Evolutionary conservation across 30 jellyfish, hydroid and myxozoan species (phyloP), one percentile per base, ranked within the genome.

Genomic region (Pseudorhiza aurosa): DNA sequence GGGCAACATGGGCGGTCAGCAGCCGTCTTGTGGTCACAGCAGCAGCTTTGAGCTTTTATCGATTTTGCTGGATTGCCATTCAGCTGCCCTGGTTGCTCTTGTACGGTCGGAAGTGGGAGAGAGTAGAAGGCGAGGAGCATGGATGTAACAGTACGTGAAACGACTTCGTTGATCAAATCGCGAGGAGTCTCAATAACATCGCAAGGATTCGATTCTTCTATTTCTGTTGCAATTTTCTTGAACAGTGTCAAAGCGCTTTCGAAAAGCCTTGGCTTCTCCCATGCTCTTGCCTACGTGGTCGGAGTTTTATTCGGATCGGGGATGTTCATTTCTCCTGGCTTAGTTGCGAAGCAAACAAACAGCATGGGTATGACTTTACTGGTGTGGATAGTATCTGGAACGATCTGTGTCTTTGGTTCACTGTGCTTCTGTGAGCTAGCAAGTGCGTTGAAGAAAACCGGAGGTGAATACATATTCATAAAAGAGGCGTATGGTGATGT

Each of bases 361-460:
- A 64, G 32, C 57, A 64, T 67, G 76, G 91, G 84, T 12, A 63
- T 80, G 49, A 77, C 83, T 15, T 37, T 80, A 17, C 28, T 80
- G 17, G 77, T 46, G 1, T 80, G 91, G 91, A 73, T 80, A 19
- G 43, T 53, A 19, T 49, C 83, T 32, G 77, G 73, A 37, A 47
- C 56, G 22, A 37, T 45, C 32, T 49, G 77, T 58, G 17, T 80
- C 18, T 67, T 80, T 35, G 83, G 91, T 8, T 83, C 91, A 8
- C 35, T 80, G 9, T 80, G 91, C 53, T 64, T 45, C 25, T 80
- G 91, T 67, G 91, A 80, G 65, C 45, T 80, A 4, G 80, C 91
- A 8, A 29, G 65, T 4, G 68, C 68, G 74, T 14, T 37, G 35
- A n/a, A 31, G 43, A 80, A 64, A 31, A 55, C 91, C 8, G 91